A percentile compares a stretch with the other conserved stretches of the same genome.
phyloP scores from a whole-genome alignment of 2,113 vertebrate species.

The Apteryx mantelli region DNA sequence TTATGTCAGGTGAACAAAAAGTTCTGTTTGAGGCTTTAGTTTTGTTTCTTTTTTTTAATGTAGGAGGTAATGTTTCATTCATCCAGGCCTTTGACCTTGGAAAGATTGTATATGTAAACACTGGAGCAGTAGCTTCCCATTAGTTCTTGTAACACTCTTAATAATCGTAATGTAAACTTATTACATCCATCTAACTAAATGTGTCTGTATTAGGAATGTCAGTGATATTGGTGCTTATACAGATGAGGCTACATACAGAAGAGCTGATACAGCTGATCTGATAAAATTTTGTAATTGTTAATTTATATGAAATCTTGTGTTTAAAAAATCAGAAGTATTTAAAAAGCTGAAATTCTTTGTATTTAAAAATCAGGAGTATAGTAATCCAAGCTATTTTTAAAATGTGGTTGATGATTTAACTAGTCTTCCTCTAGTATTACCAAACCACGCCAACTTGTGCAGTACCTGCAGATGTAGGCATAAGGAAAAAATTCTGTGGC shows the following conservation, averaged over 20 bases:
- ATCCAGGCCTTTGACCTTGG: neutral
- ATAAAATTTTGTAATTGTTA: neutral
- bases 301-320: neutral
- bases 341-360: no score
- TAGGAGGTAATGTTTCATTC: neutral
- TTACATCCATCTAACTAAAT: neutral
- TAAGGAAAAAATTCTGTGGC: neutral
- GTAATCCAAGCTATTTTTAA: neutral
- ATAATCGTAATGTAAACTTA: neutral
- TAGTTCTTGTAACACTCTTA: neutral
- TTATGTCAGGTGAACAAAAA: neutral
- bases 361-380: neutral
- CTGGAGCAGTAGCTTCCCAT: neutral
- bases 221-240: neutral
- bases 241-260: neutral
- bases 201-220: neutral
- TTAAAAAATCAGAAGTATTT: neutral
- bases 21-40: neutral
- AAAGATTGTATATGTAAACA: neutral
- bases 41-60: neutral
- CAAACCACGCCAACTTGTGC: neutral
- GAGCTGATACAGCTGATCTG: neutral
- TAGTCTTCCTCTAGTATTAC: neutral
- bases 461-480: neutral
- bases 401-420: neutral